Evolutionary conservation across 2,888 invertebrate genomes (phyloP), one percentile per base, ranked within the genome.

Genomic region (Alitta virens): DNA sequence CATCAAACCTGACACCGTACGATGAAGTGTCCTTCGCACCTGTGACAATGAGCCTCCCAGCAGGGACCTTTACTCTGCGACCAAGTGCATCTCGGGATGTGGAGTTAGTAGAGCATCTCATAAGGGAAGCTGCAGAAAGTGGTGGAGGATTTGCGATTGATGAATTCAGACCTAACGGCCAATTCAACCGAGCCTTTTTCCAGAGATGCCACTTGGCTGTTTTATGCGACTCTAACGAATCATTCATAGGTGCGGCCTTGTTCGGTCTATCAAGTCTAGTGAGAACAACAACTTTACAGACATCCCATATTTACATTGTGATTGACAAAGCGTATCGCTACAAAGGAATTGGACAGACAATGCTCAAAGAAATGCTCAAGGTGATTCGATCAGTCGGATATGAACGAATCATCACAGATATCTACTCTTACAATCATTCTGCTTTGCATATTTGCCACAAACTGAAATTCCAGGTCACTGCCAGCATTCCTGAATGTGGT

Each of bases 161-260:
- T 25, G 56, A 56, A 23, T 56, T 56, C 43, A 56, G 14, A 24
- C n/a, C 9, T 16, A 2, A 21, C 14, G 56, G 56, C 3, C 56
- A 43, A n/a, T 43, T 43, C 56, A 56, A 56, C 56, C 42, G 56
- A 3, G 25, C 21, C 16, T n/a, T 56, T 23, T 7, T 56, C n/a
- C 23, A 2, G 24, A 46, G 46, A 14, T 43, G 56, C n/a, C 56
- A 56, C 23, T 42, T 56, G 42, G 43, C 46, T 26, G 43, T 42
- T 12, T 26, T 23, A 26, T 43, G 46, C 43, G 46, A 42, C 9
- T 12, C 42, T 7, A 46, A 56, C 26, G 43, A 56, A 24, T n/a
- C 24, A 24, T 43, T 43, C 43, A 46, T 43, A 26, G 56, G 38
- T 5, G n/a, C n/a, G n/a, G 23, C 56, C 14, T n/a, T 56, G 7